A percentile compares a stretch with the other conserved stretches of the same genome.
Conservation (phyloP, 2,888 invertebrate species). For the Theretra japonica region DNA sequence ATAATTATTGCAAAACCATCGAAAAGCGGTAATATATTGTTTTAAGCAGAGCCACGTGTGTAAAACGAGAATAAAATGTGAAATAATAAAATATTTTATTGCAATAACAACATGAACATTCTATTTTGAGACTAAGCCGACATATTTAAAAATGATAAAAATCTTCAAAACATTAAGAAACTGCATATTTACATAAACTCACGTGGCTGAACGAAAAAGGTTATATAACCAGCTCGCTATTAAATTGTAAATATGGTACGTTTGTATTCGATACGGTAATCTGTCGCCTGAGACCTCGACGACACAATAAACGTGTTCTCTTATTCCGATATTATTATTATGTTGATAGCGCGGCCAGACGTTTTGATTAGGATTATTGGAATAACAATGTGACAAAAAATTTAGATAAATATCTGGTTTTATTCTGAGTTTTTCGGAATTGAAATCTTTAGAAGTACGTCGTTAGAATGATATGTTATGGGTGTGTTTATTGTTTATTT, state of each 20-base stretch:
- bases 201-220: neutral
- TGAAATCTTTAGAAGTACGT: too few relatives aligned
- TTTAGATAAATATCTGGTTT: neutral
- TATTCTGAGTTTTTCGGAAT: too few relatives aligned
- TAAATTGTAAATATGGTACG: slow-evolving; percentile 17
- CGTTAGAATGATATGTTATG: too few relatives aligned
- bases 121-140: neutral
- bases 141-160: neutral
- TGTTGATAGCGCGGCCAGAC: neutral
- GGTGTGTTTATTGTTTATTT: too few relatives aligned
- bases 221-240: neutral
- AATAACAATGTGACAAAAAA: neutral
- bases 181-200: slow-evolving; percentile 10
- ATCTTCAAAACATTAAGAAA: neutral
- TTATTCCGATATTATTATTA: slow-evolving; percentile 8
- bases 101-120: too few relatives aligned
- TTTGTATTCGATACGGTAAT: slow-evolving; percentile 33
- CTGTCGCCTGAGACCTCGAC: slow-evolving; percentile 20
- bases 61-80: too few relatives aligned
- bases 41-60: too few relatives aligned
- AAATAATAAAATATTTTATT: too few relatives aligned
- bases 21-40: neutral
- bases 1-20: neutral
- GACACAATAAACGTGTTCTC: neutral
- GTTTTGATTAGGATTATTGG: neutral